These are phyloP conservation scores for Calidris pugnax DNA, from an alignment of 2,113 vertebrate species.

Conservation along the genomic window DNA sequence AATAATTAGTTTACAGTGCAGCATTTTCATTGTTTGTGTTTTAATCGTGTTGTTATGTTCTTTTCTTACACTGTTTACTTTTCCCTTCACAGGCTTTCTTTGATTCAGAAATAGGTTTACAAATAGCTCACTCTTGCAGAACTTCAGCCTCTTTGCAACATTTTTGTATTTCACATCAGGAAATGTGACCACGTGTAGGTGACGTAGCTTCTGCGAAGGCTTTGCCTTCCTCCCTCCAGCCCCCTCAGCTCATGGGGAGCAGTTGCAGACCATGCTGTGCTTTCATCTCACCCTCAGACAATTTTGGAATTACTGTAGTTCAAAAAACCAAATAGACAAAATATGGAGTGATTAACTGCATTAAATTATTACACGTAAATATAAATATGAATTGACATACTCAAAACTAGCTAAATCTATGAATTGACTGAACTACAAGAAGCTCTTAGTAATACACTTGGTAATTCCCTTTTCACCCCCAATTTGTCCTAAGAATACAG, in stretches of 20 bases:
- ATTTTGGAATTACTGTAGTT: background rate
- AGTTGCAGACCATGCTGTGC: background rate
- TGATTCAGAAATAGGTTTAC: background rate
- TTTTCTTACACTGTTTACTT: background rate
- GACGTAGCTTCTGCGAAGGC: background rate
- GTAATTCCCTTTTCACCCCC: background rate
- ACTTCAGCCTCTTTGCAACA: background rate
- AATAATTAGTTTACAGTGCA: constrained; percentile 16
- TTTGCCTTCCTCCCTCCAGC: background rate
- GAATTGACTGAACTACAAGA: background rate
- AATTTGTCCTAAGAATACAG: background rate
- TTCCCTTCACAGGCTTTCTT: background rate
- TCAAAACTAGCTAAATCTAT: background rate
- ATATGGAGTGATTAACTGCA: background rate
- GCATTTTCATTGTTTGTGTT: constrained; percentile 4
- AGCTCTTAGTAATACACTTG: background rate
- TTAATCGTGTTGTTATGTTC: background rate
- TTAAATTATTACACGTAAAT: background rate
- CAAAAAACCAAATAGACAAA: background rate
- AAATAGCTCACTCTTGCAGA: background rate
- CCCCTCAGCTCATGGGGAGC: rapidly evolving
- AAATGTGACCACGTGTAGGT: background rate
- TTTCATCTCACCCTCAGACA: background rate
- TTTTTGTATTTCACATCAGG: background rate
- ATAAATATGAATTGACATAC: background rate